Conservation (phyloP, 2,797 vertebrate genomes). For the Falco rusticolus region DNA sequence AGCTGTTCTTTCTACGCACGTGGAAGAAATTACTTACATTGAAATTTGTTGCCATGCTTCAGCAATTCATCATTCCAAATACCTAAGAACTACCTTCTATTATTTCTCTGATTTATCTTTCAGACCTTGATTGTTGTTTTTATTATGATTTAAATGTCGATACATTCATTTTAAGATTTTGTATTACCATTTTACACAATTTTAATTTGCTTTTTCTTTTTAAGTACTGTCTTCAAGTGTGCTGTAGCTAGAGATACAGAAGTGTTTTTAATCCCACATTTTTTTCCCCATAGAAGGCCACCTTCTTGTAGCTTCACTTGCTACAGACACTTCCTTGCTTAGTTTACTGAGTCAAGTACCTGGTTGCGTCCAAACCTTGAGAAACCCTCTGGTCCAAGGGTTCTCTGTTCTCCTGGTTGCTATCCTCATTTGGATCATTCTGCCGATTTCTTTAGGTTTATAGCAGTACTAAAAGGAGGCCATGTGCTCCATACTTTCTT, state of each 20-base stretch:
- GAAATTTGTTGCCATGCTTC: background rate
- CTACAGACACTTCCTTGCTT: background rate
- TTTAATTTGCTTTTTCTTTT: background rate
- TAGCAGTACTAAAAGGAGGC: background rate
- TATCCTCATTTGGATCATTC: background rate
- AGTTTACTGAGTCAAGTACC: background rate
- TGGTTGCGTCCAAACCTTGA: background rate
- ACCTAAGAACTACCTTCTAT: background rate
- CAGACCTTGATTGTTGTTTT: background rate
- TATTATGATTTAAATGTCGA: background rate
- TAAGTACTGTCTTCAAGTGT: background rate
- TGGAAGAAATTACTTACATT: background rate
- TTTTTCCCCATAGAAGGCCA: background rate
- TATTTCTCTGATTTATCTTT: conserved; percentile 4
- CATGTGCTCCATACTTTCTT: background rate
- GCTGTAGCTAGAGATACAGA: background rate
- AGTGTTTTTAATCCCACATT: background rate
- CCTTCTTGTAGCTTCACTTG: background rate
- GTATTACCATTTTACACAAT: background rate
- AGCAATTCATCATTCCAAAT: conserved; percentile 16
- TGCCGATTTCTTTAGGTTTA: background rate
- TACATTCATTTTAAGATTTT: background rate
- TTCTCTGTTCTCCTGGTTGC: background rate
- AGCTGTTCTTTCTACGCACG: background rate
- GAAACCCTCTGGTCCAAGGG: background rate